Evolutionary conservation across 2,888 invertebrate genomes (phyloP), one percentile per base, ranked within the genome.

Genomic region (Microdon myrmicae): DNA sequence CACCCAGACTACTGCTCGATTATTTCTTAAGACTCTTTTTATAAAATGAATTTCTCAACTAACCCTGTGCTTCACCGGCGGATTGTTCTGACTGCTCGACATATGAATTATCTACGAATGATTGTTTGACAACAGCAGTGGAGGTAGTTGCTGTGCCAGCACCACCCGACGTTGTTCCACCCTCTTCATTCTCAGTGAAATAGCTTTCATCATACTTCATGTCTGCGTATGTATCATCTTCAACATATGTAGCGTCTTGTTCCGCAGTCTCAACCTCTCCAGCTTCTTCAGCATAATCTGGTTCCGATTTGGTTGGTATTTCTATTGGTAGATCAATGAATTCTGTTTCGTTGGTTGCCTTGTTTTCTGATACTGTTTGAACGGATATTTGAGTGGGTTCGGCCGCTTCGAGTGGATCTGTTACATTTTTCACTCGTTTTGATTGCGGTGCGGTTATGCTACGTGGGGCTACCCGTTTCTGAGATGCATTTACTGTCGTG

Each of bases 161-260:
- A n/a, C 59, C 67, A 20, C 70, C 70, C n/a, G 74, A 69, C 44
- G 74, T 73, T n/a, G 72, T 68, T 16, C 70, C 74, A 4, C 73
- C 73, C 67, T 80, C 80, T 44, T 80, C 81, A 60, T 79, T 79
- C 70, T 81, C 80, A 14, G 81, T 80, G 67, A 81, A 80, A 49
- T 80, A 80, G 67, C 77, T 79, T 61, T 81, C 81, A 68, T 80
- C 80, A 60, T 80, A 81, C 49, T 81, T 79, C 84, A 86, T 84
- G 78, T 86, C 86, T 78, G 85, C 85, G 74, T 86, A 86, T 1
- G 86, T 83, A 76, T 86, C 86, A 54, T 86, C 86, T 79, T 86
- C 86, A 72, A 86, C 86, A 70, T 86, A 86, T 71, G 83, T 83
- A 0, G 84, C 82, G 73, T 86, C 86, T 71, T 85, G 85, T 71